Evolutionary conservation across 1,140 invertebrate species (phyloP), one percentile per base, ranked within the genome.

Genomic region (Cepaea nemoralis): DNA sequence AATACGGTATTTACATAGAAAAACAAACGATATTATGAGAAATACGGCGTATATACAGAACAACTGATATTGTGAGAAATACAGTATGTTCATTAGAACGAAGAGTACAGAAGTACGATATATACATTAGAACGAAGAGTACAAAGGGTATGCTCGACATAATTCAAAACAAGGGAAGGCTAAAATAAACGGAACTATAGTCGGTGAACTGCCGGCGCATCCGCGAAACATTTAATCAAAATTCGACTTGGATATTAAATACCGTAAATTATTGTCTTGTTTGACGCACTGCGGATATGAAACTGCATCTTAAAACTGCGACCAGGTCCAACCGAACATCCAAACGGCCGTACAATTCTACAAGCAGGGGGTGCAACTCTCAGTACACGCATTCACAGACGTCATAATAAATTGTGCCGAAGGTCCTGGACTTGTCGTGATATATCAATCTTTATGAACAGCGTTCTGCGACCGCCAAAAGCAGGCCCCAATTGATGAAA

Each of bases 361-460:
- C 48, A 2, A 50, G 42, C 16, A 63, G 50, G 55, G 55, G 33
- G 33, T 55, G 50, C 3, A 39, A 59, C 55, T 39, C 75, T 77
- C 48, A 77, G n/a, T 77, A 22, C 59, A 27, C 37, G 39, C 75
- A 33, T 77, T 63, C 48, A 35, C 75, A 77, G 55, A 77, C 75
- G 75, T 77, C 75, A 77, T 66, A 77, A 77, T 77, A 77, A 77
- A 77, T 77, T 66, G 5, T 39, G 35, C 35, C 1, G 31, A 12
- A 33, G 75, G 75, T 63, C 31, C 22, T 24, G 59, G 75, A 24
- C 48, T 24, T 35, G 16, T 1, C 33, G 33, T 14, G 50, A 77
- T 77, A 77, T 37, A 77, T 77, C 75, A 77, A 77, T 59, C 75
- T 77, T 77, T 77, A 77, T 77, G 75, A 77, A 77, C 2, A 63